Base-by-base conservation (phyloP, 2,888 invertebrate genomes). In the Latrodectus elegans region DNA sequence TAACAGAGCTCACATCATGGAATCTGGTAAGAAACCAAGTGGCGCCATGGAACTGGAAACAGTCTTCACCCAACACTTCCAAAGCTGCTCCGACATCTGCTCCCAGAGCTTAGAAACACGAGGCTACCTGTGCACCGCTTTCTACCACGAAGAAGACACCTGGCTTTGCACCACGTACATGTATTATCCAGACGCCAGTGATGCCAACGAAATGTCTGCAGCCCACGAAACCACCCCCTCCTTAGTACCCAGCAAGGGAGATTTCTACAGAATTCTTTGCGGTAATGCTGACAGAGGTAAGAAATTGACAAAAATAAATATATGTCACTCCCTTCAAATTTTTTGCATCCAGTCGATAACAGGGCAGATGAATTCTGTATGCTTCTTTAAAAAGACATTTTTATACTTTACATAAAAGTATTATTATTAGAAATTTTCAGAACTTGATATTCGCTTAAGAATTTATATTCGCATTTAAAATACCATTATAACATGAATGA, bases 121-220 rank as follows among this genome's bases (percentile, higher is more conserved):
- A 11, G 90, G 90, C 17, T 90, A 89, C 77, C 67, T 90, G 12
- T 90, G 90, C 67, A 89, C 90, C 4, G 96, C 97, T 8, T 83
- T 83, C 55, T 83, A 83, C 51, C 74, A 88, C 67, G 87, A 88
- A 52, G 73, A 83, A 53, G 83, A 83, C 26, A 70, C 73, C 15
- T 87, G 87, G 87, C 26, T 87, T 4, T 87, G 87, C 64, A 87
- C 87, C 17, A 87, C 87, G 38, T 87, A 87, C 87, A 87, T 87
- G 82, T 78, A 87, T 73, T 87, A 87, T 38, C 87, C 78, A 15
- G 87, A 87, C 22, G n/a, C 82, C 1, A 51, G 82, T 17, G 87
- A 87, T 22, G 26, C 73, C 49, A 83, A 17, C n/a, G 87, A 87
- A 9, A 73, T 83, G 77, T 17, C 78, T 9, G 6, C 65, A 0